Conservation (phyloP, 2,797 vertebrate genomes). For the Etheostoma perlongum region DNA sequence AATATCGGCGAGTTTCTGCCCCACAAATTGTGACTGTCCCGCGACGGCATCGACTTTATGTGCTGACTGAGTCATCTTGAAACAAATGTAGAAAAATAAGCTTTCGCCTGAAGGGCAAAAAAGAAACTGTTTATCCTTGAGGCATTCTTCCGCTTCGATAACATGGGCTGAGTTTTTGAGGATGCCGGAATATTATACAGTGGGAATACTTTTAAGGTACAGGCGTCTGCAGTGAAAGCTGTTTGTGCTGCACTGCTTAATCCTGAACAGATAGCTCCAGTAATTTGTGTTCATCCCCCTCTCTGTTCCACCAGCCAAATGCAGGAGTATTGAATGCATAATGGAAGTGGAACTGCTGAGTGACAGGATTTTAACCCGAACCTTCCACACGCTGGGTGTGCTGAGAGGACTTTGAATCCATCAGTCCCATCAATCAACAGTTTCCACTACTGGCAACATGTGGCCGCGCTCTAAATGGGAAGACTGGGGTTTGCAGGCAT, state of each 20-base stretch:
- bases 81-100: constrained; percentile 74
- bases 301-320: constrained; percentile 50
- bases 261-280: constrained; percentile 75
- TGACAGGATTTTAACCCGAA: constrained; percentile 72
- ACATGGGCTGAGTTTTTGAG: constrained; percentile 58
- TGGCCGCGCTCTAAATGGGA: constrained; percentile 37
- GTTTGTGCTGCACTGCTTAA: constrained; percentile 66
- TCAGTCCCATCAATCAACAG: constrained; percentile 66
- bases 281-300: constrained; percentile 67
- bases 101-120: constrained; percentile 64
- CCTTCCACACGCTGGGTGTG: constrained; percentile 50
- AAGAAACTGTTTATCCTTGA: constrained; percentile 71
- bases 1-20: constrained; percentile 53
- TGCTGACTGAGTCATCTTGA: constrained; percentile 74
- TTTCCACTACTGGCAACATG: constrained; percentile 33
- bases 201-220: constrained; percentile 64
- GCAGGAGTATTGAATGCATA: constrained; percentile 59
- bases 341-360: constrained; percentile 65
- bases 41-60: constrained; percentile 27
- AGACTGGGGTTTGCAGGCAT: constrained; percentile 13
- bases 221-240: constrained; percentile 49
- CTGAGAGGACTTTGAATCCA: constrained; percentile 40
- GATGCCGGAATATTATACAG: constrained; percentile 66
- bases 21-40: constrained; percentile 58
- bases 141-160: constrained; percentile 69